Percentiles rank a stretch among this genome's conserved stretches.
Evolutionary conservation across 2,113 vertebrate species (phyloP).

Genomic region (Pelecanus crispus): DNA sequence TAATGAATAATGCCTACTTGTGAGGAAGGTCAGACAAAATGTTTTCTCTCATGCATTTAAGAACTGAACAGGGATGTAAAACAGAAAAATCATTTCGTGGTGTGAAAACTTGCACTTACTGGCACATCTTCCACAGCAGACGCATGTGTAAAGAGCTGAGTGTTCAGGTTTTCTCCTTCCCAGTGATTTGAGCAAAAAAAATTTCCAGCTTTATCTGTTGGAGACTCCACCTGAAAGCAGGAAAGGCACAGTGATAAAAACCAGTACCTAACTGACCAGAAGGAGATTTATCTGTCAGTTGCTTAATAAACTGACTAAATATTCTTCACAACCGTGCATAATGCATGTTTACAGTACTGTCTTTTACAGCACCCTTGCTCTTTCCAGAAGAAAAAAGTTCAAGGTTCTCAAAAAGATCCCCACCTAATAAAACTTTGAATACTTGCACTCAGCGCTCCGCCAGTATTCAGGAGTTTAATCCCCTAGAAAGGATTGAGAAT

Average conservation of each 20-base stretch:
- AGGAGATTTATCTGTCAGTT: not conserved
- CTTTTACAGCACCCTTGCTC: not conserved
- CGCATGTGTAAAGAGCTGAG: constrained; percentile 86
- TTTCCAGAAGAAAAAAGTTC: not conserved
- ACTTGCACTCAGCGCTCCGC: constrained; percentile 1
- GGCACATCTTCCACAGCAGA: constrained; percentile 84
- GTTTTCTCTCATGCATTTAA: not conserved
- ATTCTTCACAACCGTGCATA: not conserved
- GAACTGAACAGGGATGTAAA: not conserved
- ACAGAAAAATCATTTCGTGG: not conserved
- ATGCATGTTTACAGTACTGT: not conserved
- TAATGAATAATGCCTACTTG: not conserved
- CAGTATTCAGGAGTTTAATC: constrained; percentile 49
- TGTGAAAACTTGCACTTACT: constrained; percentile 73
- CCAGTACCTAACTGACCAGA: not conserved
- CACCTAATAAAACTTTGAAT: constrained; percentile 32
- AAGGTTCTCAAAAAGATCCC: not conserved
- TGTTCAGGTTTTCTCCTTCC: constrained; percentile 86
- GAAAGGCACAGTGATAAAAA: not conserved
- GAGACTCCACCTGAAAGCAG: constrained; percentile 85
- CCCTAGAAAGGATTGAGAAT: constrained; percentile 15
- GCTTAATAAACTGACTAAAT: not conserved
- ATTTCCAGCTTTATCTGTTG: constrained; percentile 83
- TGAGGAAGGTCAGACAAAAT: not conserved
- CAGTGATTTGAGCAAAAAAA: constrained; percentile 85